A percentile compares a stretch with the other conserved stretches of the same genome.
Evolutionary conservation across 2,113 vertebrate genomes (phyloP).

Genomic region (Burhinus bistriatus): DNA sequence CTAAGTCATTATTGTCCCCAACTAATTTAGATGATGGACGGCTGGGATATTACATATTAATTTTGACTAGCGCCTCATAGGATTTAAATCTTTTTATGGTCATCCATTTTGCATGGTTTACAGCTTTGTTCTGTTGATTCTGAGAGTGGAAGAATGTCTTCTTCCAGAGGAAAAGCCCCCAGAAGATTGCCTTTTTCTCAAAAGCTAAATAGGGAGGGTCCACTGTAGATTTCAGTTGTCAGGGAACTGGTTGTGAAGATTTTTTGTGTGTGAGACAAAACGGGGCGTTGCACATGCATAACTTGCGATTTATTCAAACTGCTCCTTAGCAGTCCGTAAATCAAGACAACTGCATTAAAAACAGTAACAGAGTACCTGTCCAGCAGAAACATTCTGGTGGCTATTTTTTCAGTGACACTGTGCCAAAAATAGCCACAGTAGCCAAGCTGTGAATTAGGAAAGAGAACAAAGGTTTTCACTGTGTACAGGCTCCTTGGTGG

Average conservation of each 20-base stretch:
- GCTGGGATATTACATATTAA: background rate
- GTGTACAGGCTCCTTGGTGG: background rate
- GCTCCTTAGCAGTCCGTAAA: background rate
- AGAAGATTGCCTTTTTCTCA: background rate
- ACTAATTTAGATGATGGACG: background rate
- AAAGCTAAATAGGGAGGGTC: background rate
- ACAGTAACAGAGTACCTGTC: background rate
- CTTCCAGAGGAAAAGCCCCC: background rate
- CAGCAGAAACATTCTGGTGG: background rate
- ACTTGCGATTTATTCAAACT: background rate
- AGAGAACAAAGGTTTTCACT: background rate
- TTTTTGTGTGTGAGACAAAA: background rate
- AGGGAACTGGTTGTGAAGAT: background rate
- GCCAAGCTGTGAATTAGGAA: background rate
- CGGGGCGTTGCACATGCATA: background rate
- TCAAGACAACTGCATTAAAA: background rate
- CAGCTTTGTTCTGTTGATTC: background rate
- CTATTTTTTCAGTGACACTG: background rate
- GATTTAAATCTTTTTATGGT: background rate
- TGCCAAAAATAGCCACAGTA: background rate
- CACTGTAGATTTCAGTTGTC: background rate
- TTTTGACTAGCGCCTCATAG: background rate
- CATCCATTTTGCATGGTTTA: background rate
- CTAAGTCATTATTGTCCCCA: background rate
- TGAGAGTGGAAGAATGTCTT: background rate